phyloP scores from a whole-genome alignment of 2,888 invertebrate species.

The Pseudococcus jackbeardsleyi region DNA sequence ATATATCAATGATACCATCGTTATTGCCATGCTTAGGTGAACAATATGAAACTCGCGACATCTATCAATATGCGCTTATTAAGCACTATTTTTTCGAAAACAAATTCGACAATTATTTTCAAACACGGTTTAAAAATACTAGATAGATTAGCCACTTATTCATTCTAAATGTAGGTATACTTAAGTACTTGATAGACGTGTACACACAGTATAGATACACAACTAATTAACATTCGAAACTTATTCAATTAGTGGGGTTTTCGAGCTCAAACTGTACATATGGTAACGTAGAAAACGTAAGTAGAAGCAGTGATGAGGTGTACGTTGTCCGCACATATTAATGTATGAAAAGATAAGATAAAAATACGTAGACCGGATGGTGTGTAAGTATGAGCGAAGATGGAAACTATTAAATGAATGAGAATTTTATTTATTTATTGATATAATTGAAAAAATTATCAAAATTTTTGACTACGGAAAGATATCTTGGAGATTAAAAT shows the following conservation, averaged over 20 bases:
- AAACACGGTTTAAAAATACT: not conserved
- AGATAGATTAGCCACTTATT: not conserved
- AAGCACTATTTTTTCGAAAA: not conserved
- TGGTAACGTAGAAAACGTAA: no score
- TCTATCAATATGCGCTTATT: not conserved
- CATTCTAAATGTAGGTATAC: not conserved
- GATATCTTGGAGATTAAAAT: no score
- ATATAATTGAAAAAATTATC: no score
- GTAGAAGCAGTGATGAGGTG: not conserved
- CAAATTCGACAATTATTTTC: not conserved
- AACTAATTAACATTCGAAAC: conserved; percentile 30
- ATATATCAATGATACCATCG: not conserved
- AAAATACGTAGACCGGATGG: no score
- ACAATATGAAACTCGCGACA: not conserved
- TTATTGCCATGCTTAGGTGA: not conserved
- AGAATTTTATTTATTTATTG: no score
- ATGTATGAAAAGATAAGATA: no score
- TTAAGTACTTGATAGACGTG: not conserved
- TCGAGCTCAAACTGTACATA: not conserved
- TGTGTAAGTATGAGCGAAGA: no score
- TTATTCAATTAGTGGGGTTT: conserved; percentile 17
- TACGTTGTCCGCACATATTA: no score
- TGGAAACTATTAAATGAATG: no score
- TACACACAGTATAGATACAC: not conserved
- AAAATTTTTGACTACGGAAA: no score